Base-by-base conservation (phyloP, 2,113 vertebrate species). In the Dendropsophus ebraccatus region DNA sequence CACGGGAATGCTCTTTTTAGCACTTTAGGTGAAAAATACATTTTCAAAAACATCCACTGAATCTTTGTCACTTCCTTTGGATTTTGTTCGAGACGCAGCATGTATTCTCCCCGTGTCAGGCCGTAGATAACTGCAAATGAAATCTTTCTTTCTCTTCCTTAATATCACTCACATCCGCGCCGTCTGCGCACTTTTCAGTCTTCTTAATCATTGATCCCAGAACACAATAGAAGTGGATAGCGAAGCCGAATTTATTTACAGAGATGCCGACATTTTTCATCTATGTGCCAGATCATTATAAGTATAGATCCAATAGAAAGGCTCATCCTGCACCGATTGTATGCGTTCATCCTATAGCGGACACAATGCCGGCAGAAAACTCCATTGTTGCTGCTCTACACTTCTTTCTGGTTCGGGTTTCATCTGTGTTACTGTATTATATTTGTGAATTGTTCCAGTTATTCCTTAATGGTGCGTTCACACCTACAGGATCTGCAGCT, bases 31-130 rank as follows among this genome's bases (percentile, higher is more conserved):
- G 60, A 78, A 85, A 78, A 86, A 86, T 58, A 81, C 65, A 81
- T 54, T 41, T 49, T 47, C 32, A 86, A 58, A 86, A 50, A 86
- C 35, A 79, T 35, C 54, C 69, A 70, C 62, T 86, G 65, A 45
- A 80, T 79, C 84, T 69, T 65, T 81, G 77, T 86, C 84, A 81
- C 77, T 72, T 56, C 76, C 72, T 13, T 80, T 23, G 76, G 78
- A 81, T 45, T 81, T 69, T 81, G 50, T 67, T 65, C 45, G 47
- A 80, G 37, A 81, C 76, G 8, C 83, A 84, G 70, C 41, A 76
- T 84, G 83, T 21, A 49, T 52, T 47, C 56, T 84, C 72, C 37
- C 54, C 65, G 21, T 84, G 56, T 65, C 56, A 49, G 12, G 12
- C 21, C 62, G 72, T 32, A 84, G 73, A 84, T 76, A 84, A 76